Conservation (phyloP, 92 coral and sea anemone genomes). For the Montipora capitata region DNA sequence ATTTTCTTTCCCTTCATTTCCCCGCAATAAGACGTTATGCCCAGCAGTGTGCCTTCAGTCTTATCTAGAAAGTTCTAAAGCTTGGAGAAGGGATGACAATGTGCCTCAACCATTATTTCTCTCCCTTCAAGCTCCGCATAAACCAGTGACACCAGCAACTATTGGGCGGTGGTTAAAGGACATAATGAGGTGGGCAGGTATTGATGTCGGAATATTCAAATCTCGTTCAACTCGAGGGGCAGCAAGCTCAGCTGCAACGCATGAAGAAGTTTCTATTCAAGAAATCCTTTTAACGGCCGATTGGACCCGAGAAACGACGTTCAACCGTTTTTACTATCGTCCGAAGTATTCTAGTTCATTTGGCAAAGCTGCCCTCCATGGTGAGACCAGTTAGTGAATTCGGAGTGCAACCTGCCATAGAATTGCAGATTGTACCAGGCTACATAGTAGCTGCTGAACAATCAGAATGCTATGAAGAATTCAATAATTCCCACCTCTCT, state of each 20-base stretch:
- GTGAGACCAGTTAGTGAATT: slow-evolving; percentile 39
- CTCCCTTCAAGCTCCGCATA: slow-evolving; percentile 8
- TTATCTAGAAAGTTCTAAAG: neutral
- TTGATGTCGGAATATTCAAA: slow-evolving; percentile 2
- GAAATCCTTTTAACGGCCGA: slow-evolving; percentile 32
- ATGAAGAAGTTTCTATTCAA: slow-evolving; percentile 1
- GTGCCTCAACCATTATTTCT: slow-evolving; percentile 7
- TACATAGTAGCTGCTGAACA: neutral
- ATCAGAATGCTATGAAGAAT: neutral
- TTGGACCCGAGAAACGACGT: slow-evolving; percentile 41
- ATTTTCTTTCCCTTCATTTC: slow-evolving; percentile 15
- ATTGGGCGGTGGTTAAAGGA: slow-evolving; percentile 15
- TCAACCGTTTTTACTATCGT: slow-evolving; percentile 35
- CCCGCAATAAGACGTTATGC: slow-evolving; percentile 1
- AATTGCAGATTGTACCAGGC: slow-evolving; percentile 1
- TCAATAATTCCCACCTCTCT: neutral
- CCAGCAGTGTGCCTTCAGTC: slow-evolving; percentile 9
- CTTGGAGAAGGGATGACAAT: neutral
- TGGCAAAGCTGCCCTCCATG: slow-evolving; percentile 18
- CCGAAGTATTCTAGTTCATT: slow-evolving; percentile 16
- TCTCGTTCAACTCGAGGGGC: slow-evolving; percentile 22
- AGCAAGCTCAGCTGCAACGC: slow-evolving; percentile 21
- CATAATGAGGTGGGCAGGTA: slow-evolving; percentile 4
- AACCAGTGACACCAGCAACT: neutral
- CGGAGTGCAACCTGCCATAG: slow-evolving; percentile 44